Conservation (phyloP, 2,797 vertebrate species). For the Epinephelus coioides region DNA sequence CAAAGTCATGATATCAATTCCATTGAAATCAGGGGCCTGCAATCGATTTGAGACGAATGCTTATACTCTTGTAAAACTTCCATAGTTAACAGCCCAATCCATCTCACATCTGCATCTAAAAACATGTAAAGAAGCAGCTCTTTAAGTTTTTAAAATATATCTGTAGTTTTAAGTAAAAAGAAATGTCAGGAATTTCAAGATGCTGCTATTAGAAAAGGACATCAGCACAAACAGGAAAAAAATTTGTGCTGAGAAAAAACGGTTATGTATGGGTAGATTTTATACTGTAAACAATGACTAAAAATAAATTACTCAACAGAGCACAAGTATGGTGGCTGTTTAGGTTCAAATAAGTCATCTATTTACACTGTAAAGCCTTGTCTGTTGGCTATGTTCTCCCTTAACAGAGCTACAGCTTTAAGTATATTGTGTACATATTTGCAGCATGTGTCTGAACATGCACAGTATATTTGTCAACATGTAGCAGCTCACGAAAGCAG, state of each 20-base stretch:
- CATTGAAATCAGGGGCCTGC: too few relatives aligned
- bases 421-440: neutral
- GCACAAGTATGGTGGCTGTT: neutral
- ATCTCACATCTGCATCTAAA: too few relatives aligned
- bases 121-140: too few relatives aligned
- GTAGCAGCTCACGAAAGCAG: neutral
- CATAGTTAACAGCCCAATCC: too few relatives aligned
- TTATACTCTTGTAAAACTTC: too few relatives aligned
- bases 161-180: neutral
- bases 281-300: neutral
- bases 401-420: neutral
- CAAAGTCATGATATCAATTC: too few relatives aligned
- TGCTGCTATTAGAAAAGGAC: neutral
- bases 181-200: neutral
- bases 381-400: neutral
- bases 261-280: neutral
- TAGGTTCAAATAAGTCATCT: neutral
- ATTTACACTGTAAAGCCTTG: neutral
- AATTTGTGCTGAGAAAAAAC: neutral
- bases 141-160: too few relatives aligned
- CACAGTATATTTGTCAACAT: neutral
- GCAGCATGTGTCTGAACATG: neutral
- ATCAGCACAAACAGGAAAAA: too few relatives aligned
- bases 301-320: neutral
- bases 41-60: too few relatives aligned